Percentiles rank a stretch among this genome's conserved stretches.
Conservation (phyloP, 2,888 invertebrate species). For the Euclidia mi region DNA sequence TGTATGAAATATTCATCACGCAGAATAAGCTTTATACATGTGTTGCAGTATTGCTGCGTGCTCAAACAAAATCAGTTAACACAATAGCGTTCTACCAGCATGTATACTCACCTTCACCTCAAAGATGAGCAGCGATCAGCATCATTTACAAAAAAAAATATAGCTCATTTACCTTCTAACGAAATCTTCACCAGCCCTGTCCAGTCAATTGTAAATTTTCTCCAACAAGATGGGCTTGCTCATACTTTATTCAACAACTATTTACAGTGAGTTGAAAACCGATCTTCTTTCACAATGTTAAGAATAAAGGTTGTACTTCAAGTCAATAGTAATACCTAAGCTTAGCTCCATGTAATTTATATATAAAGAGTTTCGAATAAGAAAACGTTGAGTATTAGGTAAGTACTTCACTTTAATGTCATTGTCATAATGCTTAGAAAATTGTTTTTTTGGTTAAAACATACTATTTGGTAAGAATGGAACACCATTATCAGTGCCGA, state of each 20-base stretch:
- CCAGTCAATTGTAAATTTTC: slow-evolving; percentile 66
- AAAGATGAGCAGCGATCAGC: slow-evolving; percentile 3
- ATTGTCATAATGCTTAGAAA: background rate
- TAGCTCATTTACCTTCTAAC: slow-evolving; percentile 7
- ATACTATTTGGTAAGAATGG: no score
- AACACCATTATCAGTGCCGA: no score
- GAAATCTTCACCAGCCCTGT: slow-evolving; percentile 50
- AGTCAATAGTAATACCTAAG: slow-evolving; percentile 51
- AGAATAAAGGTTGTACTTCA: slow-evolving; percentile 37
- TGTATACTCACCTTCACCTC: background rate
- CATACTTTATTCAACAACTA: slow-evolving; percentile 77
- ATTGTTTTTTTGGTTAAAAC: no score
- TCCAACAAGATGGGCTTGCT: slow-evolving; percentile 61
- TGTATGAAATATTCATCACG: no score
- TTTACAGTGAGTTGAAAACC: slow-evolving; percentile 68
- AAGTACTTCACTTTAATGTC: slow-evolving; percentile 15
- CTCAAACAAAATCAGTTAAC: no score
- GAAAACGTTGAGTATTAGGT: background rate
- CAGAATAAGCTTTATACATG: no score
- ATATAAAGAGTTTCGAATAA: slow-evolving; percentile 10
- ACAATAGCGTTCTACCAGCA: no score
- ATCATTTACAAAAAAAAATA: slow-evolving; percentile 16
- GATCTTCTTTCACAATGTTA: slow-evolving; percentile 55
- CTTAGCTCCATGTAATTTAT: slow-evolving; percentile 21
- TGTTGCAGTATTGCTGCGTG: no score